Conservation (phyloP, 2,888 invertebrate species). For the Megalurothrips usitatus region DNA sequence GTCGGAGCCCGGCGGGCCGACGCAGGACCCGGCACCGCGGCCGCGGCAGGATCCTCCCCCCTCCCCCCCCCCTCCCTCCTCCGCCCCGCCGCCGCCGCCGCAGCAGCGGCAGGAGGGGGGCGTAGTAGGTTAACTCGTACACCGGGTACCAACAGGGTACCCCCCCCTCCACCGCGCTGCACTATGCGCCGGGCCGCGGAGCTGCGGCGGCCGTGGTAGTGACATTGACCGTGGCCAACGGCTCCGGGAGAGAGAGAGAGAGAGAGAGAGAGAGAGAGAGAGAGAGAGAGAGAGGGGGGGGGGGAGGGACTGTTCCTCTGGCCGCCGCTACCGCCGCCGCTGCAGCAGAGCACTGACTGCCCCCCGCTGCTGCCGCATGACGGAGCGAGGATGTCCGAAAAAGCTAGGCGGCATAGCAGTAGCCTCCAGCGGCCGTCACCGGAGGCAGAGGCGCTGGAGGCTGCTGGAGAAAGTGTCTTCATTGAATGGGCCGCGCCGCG, state of each 20-base stretch:
- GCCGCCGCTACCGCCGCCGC: neutral
- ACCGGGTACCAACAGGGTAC: neutral
- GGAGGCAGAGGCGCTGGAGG: neutral
- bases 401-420: neutral
- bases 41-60: neutral
- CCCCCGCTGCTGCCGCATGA: neutral
- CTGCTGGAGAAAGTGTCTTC: constrained; percentile 18
- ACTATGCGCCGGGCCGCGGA: too few relatives aligned
- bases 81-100: neutral
- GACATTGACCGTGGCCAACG: neutral
- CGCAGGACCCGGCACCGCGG: too few relatives aligned
- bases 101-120: neutral
- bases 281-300: too few relatives aligned
- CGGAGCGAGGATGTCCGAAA: neutral
- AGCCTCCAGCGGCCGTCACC: neutral
- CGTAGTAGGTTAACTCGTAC: constrained; percentile 5
- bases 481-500: neutral
- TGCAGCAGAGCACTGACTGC: too few relatives aligned
- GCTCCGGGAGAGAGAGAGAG: too few relatives aligned
- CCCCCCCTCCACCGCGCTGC: too few relatives aligned
- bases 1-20: neutral
- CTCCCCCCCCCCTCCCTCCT: neutral
- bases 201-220: neutral
- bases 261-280: too few relatives aligned
- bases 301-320: too few relatives aligned